phyloP scores from a whole-genome alignment of 2,888 invertebrate species.

The Oscheius onirici region DNA sequence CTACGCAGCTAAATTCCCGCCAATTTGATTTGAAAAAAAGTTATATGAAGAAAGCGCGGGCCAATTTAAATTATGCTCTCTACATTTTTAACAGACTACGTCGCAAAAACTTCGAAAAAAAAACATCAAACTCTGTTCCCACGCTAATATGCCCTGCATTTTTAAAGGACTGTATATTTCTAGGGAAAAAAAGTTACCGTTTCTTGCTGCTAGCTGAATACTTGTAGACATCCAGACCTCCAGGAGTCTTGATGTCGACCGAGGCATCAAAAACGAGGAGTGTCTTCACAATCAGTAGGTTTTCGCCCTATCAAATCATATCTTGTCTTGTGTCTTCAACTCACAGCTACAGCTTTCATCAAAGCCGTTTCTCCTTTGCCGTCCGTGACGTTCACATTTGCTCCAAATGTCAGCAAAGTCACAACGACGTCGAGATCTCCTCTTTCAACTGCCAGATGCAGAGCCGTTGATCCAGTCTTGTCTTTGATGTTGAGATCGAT shows the following conservation, averaged over 20 bases:
- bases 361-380: slow-evolving; percentile 32
- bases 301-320: not conserved
- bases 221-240: slow-evolving; percentile 21
- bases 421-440: slow-evolving; percentile 27
- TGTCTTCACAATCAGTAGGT: slow-evolving; percentile 14
- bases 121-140: no score
- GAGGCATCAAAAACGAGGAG: slow-evolving; percentile 28
- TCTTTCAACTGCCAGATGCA: slow-evolving; percentile 36
- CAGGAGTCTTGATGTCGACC: slow-evolving; percentile 20
- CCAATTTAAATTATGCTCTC: no score
- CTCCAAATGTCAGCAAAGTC: slow-evolving; percentile 34
- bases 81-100: no score
- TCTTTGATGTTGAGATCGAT: slow-evolving; percentile 35
- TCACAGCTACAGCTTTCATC: slow-evolving; percentile 32
- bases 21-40: no score
- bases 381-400: slow-evolving; percentile 33
- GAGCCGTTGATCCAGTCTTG: slow-evolving; percentile 29
- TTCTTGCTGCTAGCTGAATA: slow-evolving; percentile 27
- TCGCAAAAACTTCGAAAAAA: no score
- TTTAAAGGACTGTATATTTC: no score
- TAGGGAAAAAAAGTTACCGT: slow-evolving; percentile 7
- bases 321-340: not conserved
- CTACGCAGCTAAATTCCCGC: no score
- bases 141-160: no score
- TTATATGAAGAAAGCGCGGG: no score